These are phyloP conservation scores for Graphium colonna DNA, from an alignment of 2,888 invertebrate genomes.

Conservation along the genomic window DNA sequence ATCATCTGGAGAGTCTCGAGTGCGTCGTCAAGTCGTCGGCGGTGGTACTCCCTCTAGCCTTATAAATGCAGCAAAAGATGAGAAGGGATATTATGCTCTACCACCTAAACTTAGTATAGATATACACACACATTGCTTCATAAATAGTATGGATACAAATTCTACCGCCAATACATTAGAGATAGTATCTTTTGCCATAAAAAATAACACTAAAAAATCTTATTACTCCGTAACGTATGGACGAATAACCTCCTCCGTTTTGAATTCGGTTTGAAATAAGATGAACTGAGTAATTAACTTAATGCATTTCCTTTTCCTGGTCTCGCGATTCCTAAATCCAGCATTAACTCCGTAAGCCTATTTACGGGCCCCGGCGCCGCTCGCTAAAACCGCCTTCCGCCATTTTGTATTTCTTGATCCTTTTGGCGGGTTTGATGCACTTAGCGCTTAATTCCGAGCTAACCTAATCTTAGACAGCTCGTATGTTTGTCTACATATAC, in stretches of 20 bases:
- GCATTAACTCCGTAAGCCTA: constrained; percentile 13
- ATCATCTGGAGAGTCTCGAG: no score
- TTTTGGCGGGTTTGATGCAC: background rate
- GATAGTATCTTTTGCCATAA: background rate
- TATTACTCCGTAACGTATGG: no score
- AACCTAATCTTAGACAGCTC: background rate
- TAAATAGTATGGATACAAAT: no score
- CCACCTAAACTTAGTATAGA: no score
- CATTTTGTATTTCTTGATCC: background rate
- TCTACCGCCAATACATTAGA: background rate
- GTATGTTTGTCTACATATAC: background rate
- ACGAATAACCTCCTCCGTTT: no score
- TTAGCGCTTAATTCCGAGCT: background rate
- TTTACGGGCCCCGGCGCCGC: constrained; percentile 12
- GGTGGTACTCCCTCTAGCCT: no score
- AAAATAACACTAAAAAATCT: background rate
- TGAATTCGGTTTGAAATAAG: background rate
- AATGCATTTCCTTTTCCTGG: constrained; percentile 10
- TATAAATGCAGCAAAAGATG: no score
- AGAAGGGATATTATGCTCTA: no score
- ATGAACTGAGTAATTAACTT: background rate
- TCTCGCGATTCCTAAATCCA: constrained; percentile 4
- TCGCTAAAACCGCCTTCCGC: constrained; percentile 18
- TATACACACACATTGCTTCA: no score
- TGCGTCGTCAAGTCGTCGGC: no score